phyloP scores from a whole-genome alignment of 1,140 invertebrate genomes.

The Plutomurus gul region DNA sequence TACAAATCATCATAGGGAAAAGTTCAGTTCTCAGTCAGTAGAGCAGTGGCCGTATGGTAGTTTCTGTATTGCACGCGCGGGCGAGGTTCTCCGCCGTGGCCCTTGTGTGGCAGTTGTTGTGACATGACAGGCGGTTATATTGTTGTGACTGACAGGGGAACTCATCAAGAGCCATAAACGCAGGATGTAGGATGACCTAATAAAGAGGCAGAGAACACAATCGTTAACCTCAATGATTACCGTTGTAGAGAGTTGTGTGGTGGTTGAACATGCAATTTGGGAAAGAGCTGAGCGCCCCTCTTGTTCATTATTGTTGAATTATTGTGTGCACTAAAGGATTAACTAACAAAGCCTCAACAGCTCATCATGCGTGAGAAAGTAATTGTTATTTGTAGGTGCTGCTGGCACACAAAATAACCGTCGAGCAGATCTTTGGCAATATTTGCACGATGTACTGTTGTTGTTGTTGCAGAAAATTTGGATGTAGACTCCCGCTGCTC shows the following conservation, averaged over 20 bases:
- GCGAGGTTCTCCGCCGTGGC: not conserved
- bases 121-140: not conserved
- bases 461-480: too few species aligned
- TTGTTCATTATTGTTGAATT: not conserved
- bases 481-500: too few species aligned
- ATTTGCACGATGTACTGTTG: too few species aligned
- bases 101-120: not conserved
- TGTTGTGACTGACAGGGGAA: constrained; percentile 1
- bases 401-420: too few species aligned
- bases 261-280: too few species aligned
- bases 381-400: too few species aligned
- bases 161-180: constrained; percentile 39
- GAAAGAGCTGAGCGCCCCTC: not conserved
- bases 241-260: too few species aligned
- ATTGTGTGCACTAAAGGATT: too few species aligned
- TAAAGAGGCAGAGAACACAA: constrained; percentile 11
- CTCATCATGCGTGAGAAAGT: too few species aligned
- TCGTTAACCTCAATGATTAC: not conserved
- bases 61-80: not conserved
- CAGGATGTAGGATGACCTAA: constrained; percentile 45
- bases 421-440: too few species aligned
- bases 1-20: not conserved
- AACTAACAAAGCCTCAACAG: too few species aligned
- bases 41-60: not conserved
- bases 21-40: not conserved